Evolutionary conservation across 1,140 invertebrate species (phyloP).

Genomic region (Euura saliciscinereae): DNA sequence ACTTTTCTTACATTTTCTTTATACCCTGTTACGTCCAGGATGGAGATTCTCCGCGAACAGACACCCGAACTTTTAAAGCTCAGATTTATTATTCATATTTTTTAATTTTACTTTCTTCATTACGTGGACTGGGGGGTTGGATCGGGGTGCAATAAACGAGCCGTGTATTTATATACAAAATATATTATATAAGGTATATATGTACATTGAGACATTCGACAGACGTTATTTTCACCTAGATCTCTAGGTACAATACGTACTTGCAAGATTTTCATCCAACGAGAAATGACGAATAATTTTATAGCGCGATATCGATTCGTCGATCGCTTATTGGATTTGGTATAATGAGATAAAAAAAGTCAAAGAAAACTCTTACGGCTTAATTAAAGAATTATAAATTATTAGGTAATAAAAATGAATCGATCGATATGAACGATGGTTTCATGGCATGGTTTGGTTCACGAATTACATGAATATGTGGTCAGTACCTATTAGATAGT

Average conservation of each 20-base stretch:
- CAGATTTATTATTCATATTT: neutral
- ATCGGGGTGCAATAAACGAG: neutral
- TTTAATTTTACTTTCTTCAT: neutral
- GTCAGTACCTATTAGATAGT: too few species aligned
- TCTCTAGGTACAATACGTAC: conserved; percentile 23
- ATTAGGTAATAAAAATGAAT: conserved; percentile 8
- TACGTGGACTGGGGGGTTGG: neutral
- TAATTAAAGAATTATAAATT: neutral
- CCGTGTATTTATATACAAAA: conserved; percentile 47
- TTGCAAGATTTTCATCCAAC: conserved; percentile 38
- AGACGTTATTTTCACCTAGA: conserved; percentile 22
- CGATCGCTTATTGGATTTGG: conserved; percentile 40
- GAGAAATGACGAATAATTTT: conserved; percentile 27
- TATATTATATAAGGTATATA: conserved; percentile 42
- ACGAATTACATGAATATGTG: neutral
- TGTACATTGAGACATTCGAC: conserved; percentile 14
- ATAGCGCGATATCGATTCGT: neutral
- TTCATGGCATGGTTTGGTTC: neutral
- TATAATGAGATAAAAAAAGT: conserved; percentile 14
- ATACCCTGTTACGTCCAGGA: neutral
- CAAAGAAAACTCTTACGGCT: conserved; percentile 42
- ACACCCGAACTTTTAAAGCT: neutral
- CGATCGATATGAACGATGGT: neutral
- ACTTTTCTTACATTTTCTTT: neutral
- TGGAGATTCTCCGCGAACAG: neutral